phyloP scores from a whole-genome alignment of 2,113 vertebrate species.

The Sinocyclocheilus grahami region DNA sequence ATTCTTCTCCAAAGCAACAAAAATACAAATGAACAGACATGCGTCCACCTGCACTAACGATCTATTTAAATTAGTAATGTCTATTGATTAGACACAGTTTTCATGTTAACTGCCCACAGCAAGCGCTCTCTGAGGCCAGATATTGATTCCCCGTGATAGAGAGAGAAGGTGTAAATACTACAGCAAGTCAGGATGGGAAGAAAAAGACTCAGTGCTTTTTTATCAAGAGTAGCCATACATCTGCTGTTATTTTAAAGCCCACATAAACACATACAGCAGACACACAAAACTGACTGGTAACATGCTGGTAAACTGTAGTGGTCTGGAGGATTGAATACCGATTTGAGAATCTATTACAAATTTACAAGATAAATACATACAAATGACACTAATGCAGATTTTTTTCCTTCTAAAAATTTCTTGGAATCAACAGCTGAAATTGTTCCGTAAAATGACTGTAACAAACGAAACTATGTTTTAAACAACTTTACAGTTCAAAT shows the following conservation, averaged over 20 bases:
- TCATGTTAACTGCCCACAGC: constrained; percentile 25
- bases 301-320: too few relatives aligned
- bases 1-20: not conserved
- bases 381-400: too few relatives aligned
- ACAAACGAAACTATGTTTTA: too few relatives aligned
- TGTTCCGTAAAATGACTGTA: too few relatives aligned
- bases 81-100: constrained; percentile 13
- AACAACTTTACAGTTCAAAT: too few relatives aligned
- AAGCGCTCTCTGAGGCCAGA: not conserved
- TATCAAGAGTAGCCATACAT: not conserved
- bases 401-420: too few relatives aligned
- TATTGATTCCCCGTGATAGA: constrained; percentile 35
- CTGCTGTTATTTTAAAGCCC: not conserved
- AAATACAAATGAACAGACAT: not conserved
- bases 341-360: too few relatives aligned
- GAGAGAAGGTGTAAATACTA: constrained; percentile 23
- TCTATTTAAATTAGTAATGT: constrained; percentile 20
- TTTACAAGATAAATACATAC: too few relatives aligned
- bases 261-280: not conserved
- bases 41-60: constrained; percentile 15
- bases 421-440: too few relatives aligned
- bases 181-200: not conserved
- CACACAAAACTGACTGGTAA: not conserved
- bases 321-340: too few relatives aligned
- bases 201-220: not conserved